Evolutionary conservation across 2,797 vertebrate genomes (phyloP), one percentile per base, ranked within the genome.

Genomic region (Phrynocephalus forsythii): DNA sequence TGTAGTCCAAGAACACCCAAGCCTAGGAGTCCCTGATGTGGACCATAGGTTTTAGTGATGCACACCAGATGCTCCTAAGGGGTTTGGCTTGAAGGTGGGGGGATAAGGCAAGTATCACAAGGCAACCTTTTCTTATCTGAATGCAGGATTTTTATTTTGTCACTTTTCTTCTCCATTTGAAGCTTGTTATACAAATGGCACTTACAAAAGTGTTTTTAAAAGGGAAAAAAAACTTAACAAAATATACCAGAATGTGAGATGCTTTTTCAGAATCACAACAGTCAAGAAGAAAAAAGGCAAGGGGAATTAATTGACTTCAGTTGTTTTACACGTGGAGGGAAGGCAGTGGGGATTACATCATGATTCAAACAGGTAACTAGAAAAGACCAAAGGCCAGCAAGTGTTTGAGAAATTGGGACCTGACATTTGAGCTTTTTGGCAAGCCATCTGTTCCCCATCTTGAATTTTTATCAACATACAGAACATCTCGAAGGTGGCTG

Each of bases 171-270:
- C 95, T 97, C 96, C 96, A 96, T 93, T 95, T 94, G 93, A 96
- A 94, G 95, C 95, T 96, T 93, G 97, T 98, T 98, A 98, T 98
- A 99, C 97, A 98, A 98, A 98, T 98, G 98, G 98, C 98, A 98
- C 98, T 95, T 97, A 96, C 97, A 97, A 98, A 98, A 97, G 73
- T 85, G 73, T 77, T 67, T 85, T 66, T 96, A 96, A 97, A 93
- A 95, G 88, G 93, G 92, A 91, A 88, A 97, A 97, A 97, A 93
- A 90, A 97, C 91, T 90, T 77, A 89, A 91, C 91, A 85, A 82
- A 91, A 96, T 97, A 96, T 96, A 97, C 97, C 97, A 91, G 96
- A 97, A 81, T 56, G 96, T 97, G 97, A 97, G 98, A 97, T 96
- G 96, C 94, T 95, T 96, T 86, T 96, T 88, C 92, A 93, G 92